phyloP scores from a whole-genome alignment of 2,888 invertebrate genomes.

The Rutpela maculata region DNA sequence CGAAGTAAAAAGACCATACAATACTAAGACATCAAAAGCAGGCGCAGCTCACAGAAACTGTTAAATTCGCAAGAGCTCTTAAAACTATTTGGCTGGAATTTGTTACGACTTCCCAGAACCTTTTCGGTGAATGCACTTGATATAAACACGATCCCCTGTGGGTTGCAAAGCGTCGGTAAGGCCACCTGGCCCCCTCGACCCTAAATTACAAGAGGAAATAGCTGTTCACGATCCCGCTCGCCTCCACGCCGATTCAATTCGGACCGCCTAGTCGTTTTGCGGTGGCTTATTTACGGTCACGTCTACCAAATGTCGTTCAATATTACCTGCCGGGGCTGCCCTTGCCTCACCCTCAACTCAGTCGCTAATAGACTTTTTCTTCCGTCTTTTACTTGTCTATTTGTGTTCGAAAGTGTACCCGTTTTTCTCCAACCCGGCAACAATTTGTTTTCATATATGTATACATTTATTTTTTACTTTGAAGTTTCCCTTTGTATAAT shows the following conservation, averaged over 20 bases:
- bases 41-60: constrained; percentile 16
- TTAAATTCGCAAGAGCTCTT: constrained; percentile 35
- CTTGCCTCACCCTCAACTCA: neutral
- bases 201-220: constrained; percentile 70
- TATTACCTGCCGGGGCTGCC: constrained; percentile 55
- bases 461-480: neutral
- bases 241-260: constrained; percentile 65
- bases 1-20: constrained; percentile 18
- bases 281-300: constrained; percentile 67
- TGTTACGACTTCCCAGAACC: constrained; percentile 65
- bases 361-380: constrained; percentile 37
- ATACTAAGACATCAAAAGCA: constrained; percentile 35
- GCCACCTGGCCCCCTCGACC: constrained; percentile 64
- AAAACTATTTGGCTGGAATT: constrained; percentile 59
- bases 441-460: neutral
- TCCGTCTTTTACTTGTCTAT: constrained; percentile 8
- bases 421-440: neutral
- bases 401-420: neutral
- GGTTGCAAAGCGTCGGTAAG: constrained; percentile 52
- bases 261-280: constrained; percentile 65
- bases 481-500: neutral
- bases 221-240: constrained; percentile 68
- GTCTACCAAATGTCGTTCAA: constrained; percentile 68
- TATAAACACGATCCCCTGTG: constrained; percentile 67
- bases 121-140: constrained; percentile 68